phyloP scores from a whole-genome alignment of 2,113 vertebrate species.

The Brachyistius frenatus region DNA sequence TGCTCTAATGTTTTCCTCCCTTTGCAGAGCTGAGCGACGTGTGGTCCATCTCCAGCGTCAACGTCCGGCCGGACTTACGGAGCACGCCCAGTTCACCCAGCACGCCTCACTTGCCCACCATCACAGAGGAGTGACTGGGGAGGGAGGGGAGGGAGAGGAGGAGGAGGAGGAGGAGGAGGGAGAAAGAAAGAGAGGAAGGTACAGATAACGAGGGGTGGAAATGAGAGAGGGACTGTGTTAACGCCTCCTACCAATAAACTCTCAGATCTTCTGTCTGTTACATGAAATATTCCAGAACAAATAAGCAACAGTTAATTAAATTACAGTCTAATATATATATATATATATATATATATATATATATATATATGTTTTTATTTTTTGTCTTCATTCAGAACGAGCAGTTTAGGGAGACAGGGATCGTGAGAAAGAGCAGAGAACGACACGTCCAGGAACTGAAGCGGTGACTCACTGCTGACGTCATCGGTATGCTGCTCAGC shows the following conservation, averaged over 20 bases:
- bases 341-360: no score
- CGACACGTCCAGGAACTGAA: no score
- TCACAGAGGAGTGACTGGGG: constrained; percentile 76
- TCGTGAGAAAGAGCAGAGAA: no score
- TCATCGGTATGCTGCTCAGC: no score
- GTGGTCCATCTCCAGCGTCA: constrained; percentile 84
- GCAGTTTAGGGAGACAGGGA: no score
- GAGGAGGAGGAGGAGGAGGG: no score
- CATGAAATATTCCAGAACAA: neutral
- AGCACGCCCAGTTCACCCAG: constrained; percentile 72
- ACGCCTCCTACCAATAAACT: neutral
- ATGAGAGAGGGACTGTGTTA: no score
- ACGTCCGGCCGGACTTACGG: constrained; percentile 71
- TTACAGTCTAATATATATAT: no score
- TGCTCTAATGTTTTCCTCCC: constrained; percentile 8
- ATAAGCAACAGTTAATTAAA: no score
- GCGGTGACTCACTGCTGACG: no score
- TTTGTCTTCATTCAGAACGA: no score
- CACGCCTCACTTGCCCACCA: constrained; percentile 78
- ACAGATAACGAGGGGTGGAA: neutral
- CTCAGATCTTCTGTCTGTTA: neutral
- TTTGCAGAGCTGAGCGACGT: constrained; percentile 85
- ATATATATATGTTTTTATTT: no score
- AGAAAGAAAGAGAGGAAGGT: constrained; percentile 4
- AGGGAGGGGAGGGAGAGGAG: neutral